These are phyloP conservation scores for Reticulitermes speratus DNA, from an alignment of 1,140 invertebrate genomes.

Conservation along the genomic window DNA sequence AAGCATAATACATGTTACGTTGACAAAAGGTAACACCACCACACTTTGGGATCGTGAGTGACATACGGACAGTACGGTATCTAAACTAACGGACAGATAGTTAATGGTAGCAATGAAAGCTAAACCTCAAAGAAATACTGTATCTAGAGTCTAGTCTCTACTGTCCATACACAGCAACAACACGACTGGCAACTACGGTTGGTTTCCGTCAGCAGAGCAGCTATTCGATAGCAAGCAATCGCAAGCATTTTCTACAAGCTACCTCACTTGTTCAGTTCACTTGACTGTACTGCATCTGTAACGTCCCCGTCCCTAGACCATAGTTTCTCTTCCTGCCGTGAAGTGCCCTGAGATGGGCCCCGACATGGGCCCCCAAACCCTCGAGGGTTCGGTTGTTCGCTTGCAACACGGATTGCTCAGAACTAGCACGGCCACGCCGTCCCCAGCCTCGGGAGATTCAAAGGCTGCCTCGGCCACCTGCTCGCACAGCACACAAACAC, in stretches of 20 bases:
- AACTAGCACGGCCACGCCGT: conserved; percentile 35
- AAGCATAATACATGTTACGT: conserved; percentile 35
- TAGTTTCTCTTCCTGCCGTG: conserved; percentile 35
- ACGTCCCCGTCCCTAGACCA: conserved; percentile 36
- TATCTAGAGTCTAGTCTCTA: conserved; percentile 34
- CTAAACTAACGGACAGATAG: conserved; percentile 32
- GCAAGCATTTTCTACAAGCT: conserved; percentile 37
- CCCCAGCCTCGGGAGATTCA: conserved; percentile 35
- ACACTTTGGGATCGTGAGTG: conserved; percentile 34
- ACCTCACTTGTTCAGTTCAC: conserved; percentile 34
- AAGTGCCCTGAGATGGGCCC: conserved; percentile 26
- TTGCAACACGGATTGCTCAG: conserved; percentile 38
- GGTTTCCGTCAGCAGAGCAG: conserved; percentile 35
- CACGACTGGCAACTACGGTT: conserved; percentile 36
- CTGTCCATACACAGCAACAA: conserved; percentile 36
- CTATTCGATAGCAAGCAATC: conserved; percentile 35
- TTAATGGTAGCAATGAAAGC: conserved; percentile 33
- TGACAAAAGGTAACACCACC: conserved; percentile 33
- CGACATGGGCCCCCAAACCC: conserved; percentile 31
- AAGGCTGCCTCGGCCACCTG: conserved; percentile 35
- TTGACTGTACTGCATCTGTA: conserved; percentile 27
- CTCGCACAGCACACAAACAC: conserved; percentile 35
- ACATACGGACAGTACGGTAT: conserved; percentile 30
- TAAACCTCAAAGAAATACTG: conserved; percentile 33
- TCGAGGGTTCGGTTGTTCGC: conserved; percentile 34